Percentiles rank a stretch among this genome's conserved stretches.
These are phyloP conservation scores for Pagetopsis macropterus DNA, from an alignment of 2,797 vertebrate genomes.

Conservation along the genomic window DNA sequence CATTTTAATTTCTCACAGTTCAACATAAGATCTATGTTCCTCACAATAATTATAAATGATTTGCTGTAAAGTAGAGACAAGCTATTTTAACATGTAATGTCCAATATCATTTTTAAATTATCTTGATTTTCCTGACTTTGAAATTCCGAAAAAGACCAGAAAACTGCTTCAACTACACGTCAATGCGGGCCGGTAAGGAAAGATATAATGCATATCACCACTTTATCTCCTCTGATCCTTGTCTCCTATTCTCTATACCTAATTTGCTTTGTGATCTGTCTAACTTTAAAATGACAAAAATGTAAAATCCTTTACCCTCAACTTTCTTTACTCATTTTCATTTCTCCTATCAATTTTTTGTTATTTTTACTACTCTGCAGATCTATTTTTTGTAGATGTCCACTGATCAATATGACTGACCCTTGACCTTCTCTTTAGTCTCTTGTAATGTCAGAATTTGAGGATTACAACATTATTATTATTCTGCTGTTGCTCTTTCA, in stretches of 20 bases:
- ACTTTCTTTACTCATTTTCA: no score
- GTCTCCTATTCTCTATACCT: not conserved
- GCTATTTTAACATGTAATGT: constrained; percentile 4
- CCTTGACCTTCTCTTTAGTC: not conserved
- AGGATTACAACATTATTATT: not conserved
- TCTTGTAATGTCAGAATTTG: constrained; percentile 5
- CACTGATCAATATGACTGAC: not conserved
- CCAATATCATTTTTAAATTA: constrained; percentile 8
- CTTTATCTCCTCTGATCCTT: not conserved
- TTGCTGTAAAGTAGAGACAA: not conserved
- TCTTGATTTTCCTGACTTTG: constrained; percentile 26
- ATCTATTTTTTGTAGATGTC: not conserved
- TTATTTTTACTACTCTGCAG: constrained; percentile 8
- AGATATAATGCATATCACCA: constrained; percentile 18
- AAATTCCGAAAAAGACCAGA: constrained; percentile 25
- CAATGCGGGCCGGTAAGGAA: constrained; percentile 11
- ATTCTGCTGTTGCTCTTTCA: not conserved
- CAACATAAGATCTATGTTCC: not conserved
- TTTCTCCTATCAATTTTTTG: not conserved
- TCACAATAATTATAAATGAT: not conserved
- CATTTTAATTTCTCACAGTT: constrained; percentile 5
- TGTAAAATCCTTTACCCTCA: no score
- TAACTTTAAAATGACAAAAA: no score
- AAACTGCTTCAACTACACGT: constrained; percentile 19
- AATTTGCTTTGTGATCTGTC: no score